Percentiles rank a stretch among this genome's conserved stretches.
Evolutionary conservation across 2,888 invertebrate genomes (phyloP).

Genomic region (Tetragnatha montana): DNA sequence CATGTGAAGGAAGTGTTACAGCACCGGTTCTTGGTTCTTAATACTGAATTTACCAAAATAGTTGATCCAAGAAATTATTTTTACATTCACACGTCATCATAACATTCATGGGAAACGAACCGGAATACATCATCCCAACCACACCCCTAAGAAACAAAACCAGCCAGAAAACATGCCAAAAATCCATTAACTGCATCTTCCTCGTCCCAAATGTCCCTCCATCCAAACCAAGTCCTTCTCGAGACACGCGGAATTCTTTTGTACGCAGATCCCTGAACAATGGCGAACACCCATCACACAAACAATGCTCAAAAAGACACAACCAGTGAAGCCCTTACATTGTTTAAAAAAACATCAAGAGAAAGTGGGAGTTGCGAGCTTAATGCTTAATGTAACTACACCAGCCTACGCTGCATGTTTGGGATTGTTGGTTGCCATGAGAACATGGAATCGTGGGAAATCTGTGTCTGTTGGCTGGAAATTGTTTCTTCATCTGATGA

Average conservation of each 20-base stretch:
- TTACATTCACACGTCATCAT: no score
- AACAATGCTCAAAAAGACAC: not conserved
- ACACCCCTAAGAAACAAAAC: not conserved
- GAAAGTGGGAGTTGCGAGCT: not conserved
- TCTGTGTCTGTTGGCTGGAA: not conserved
- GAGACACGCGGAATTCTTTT: not conserved
- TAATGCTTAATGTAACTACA: no score
- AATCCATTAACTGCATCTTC: constrained; percentile 5
- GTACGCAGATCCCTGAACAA: constrained; percentile 16
- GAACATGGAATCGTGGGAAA: not conserved
- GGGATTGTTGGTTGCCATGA: not conserved
- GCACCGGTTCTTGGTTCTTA: no score
- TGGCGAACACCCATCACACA: not conserved
- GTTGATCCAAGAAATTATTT: no score
- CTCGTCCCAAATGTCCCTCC: constrained; percentile 21
- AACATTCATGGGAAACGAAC: no score
- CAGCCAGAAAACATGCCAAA: not conserved
- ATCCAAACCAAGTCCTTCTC: constrained; percentile 8
- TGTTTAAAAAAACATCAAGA: not conserved
- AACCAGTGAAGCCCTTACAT: not conserved
- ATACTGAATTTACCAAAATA: no score
- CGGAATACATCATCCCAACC: not conserved
- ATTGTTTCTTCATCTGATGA: not conserved
- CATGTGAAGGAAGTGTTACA: no score
- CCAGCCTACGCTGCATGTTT: not conserved